Percentiles rank a stretch among this genome's conserved stretches.
Evolutionary conservation across 2,113 vertebrate genomes (phyloP).

Genomic region (Zapus hudsonius): DNA sequence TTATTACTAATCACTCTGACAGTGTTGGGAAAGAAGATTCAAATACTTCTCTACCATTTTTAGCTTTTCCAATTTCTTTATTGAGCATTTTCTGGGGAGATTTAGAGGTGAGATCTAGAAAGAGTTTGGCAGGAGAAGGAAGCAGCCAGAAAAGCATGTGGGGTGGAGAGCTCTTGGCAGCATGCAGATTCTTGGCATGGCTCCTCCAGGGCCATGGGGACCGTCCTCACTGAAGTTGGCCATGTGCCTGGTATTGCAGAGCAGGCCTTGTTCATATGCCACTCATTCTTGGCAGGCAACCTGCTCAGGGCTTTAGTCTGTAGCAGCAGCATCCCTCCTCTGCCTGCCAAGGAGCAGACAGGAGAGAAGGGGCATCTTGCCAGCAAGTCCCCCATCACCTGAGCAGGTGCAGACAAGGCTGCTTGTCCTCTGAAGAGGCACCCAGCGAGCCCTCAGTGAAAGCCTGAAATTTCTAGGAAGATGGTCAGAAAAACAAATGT

Average conservation of each 20-base stretch:
- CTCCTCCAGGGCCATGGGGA: slow-evolving; percentile 43
- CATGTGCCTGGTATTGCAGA: slow-evolving; percentile 59
- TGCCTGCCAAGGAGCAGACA: neutral
- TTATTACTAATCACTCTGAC: neutral
- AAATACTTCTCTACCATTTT: neutral
- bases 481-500: neutral
- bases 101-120: slow-evolving; percentile 15
- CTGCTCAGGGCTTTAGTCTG: neutral
- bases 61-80: neutral
- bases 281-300: slow-evolving; percentile 58
- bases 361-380: neutral
- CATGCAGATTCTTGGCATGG: neutral
- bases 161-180: slow-evolving; percentile 15
- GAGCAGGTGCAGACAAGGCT: neutral
- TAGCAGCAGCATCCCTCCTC: neutral
- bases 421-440: neutral
- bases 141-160: neutral
- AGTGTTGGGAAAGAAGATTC: neutral
- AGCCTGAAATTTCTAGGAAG: neutral
- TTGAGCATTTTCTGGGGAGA: neutral
- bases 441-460: neutral
- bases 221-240: slow-evolving; percentile 36
- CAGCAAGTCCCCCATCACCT: neutral
- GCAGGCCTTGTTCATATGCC: neutral
- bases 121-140: slow-evolving; percentile 53